A percentile compares a stretch with the other conserved stretches of the same genome.
Conservation (phyloP, 2,797 vertebrate species). For the Oreortyx pictus region DNA sequence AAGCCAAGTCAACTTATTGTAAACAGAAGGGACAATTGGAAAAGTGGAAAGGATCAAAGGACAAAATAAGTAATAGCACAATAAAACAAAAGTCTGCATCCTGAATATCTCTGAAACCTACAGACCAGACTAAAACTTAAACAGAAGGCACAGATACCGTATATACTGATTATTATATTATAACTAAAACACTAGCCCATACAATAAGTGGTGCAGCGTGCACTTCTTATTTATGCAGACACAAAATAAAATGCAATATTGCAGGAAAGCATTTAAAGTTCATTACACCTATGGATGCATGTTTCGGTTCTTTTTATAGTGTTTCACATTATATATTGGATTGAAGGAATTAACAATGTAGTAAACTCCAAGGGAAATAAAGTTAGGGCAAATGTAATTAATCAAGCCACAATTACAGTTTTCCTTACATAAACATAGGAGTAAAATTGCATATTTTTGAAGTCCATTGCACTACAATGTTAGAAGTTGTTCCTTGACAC, state of each 20-base stretch:
- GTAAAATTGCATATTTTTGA: not conserved
- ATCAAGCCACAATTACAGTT: not conserved
- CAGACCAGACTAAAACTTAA: not conserved
- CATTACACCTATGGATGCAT: not conserved
- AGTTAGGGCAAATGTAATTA: not conserved
- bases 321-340: not conserved
- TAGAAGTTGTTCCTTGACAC: not conserved
- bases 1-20: not conserved
- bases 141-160: not conserved
- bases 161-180: not conserved
- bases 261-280: not conserved
- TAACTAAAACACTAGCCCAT: not conserved
- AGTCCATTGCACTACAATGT: not conserved
- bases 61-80: not conserved
- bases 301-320: not conserved
- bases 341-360: not conserved
- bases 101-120: not conserved
- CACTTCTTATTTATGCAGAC: not conserved
- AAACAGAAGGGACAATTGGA: not conserved
- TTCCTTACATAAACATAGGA: not conserved
- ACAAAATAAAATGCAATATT: not conserved
- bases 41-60: not conserved
- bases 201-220: not conserved
- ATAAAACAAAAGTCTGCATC: not conserved
- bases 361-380: not conserved